These are phyloP conservation scores for Sussaba pulchella DNA, from an alignment of 2,888 invertebrate species.

Conservation along the genomic window DNA sequence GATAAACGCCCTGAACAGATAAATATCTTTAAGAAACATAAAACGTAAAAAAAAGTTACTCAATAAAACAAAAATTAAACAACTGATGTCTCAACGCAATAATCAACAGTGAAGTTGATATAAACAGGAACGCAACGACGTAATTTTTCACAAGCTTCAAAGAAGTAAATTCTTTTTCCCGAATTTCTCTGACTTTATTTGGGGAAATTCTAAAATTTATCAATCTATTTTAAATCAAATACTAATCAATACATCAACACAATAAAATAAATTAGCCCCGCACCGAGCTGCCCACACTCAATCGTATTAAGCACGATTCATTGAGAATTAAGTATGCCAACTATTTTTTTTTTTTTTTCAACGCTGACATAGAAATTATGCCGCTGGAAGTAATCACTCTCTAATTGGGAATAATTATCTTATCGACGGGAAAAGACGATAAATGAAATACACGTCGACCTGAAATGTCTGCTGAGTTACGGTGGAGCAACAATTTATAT, in stretches of 20 bases:
- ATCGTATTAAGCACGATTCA: not conserved
- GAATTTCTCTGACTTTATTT: not conserved
- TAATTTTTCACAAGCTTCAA: not conserved
- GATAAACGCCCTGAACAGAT: constrained; percentile 2
- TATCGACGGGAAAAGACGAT: not conserved
- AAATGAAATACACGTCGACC: constrained; percentile 4
- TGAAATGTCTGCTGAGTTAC: constrained; percentile 19
- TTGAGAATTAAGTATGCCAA: not conserved
- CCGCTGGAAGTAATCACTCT: not conserved
- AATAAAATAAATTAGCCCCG: not conserved
- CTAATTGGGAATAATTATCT: constrained; percentile 1
- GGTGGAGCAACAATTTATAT: constrained; percentile 17
- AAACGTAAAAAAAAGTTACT: too few relatives aligned
- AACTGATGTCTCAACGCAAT: not conserved
- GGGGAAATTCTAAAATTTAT: not conserved
- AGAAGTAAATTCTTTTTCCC: too few relatives aligned
- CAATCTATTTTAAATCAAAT: not conserved
- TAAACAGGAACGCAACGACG: not conserved
- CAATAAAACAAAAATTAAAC: constrained; percentile 10
- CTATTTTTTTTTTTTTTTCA: not conserved
- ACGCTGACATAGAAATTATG: not conserved
- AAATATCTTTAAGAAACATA: not conserved
- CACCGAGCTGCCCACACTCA: not conserved
- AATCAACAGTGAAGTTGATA: not conserved
- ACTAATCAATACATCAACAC: not conserved